phyloP scores from a whole-genome alignment of 2,888 invertebrate genomes.

The Steromphala cineraria region DNA sequence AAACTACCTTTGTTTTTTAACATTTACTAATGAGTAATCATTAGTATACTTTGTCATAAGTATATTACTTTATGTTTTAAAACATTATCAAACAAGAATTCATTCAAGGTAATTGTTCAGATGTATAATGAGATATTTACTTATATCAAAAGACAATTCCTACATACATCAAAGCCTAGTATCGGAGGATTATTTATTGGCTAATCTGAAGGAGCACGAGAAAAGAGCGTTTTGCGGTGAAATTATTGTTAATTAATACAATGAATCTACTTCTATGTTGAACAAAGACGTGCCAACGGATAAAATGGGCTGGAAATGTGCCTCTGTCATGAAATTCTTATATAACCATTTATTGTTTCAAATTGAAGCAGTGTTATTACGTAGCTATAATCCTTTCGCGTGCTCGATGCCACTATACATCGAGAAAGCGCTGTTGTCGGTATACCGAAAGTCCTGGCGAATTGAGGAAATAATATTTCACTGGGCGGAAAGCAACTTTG shows the following conservation, averaged over 20 bases:
- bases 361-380: neutral
- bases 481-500: conserved; percentile 12
- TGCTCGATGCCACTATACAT: neutral
- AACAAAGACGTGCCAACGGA: neutral
- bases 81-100: too few species aligned
- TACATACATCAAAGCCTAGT: too few species aligned
- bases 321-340: neutral
- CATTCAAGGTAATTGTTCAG: too few species aligned
- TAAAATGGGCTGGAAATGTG: neutral
- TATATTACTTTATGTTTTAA: too few species aligned
- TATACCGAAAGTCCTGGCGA: neutral
- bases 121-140: too few species aligned
- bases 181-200: neutral
- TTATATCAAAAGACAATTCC: too few species aligned
- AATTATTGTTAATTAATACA: conserved; percentile 4
- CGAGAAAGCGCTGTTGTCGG: neutral
- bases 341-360: conserved; percentile 12
- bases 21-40: too few species aligned
- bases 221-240: neutral
- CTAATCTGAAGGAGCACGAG: neutral
- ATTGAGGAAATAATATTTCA: conserved; percentile 18
- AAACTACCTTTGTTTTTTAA: too few species aligned
- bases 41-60: too few species aligned
- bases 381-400: neutral
- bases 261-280: neutral